Evolutionary conservation across 2,797 vertebrate genomes (phyloP).

Genomic region (Gymnothorax reevesii): DNA sequence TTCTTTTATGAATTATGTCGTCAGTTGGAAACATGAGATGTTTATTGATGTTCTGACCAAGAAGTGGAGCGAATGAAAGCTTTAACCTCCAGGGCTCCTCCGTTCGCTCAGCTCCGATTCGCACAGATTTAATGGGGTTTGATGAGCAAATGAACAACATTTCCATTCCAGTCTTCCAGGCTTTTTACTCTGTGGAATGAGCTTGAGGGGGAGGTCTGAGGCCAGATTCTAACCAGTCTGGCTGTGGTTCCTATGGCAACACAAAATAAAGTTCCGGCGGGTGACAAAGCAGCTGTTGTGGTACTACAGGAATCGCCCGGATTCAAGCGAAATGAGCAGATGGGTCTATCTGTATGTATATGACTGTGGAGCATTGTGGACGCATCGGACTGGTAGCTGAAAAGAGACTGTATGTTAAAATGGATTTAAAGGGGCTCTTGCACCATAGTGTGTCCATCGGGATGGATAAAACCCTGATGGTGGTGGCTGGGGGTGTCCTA

Average conservation of each 20-base stretch:
- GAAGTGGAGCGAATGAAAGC: background rate
- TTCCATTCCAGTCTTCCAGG: background rate
- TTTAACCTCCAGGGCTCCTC: background rate
- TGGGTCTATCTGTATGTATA: too few species aligned
- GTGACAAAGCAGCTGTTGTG: background rate
- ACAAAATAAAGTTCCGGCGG: background rate
- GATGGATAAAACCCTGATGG: too few species aligned
- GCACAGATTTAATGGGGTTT: background rate
- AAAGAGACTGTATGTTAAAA: too few species aligned
- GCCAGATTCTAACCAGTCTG: background rate
- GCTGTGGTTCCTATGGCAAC: background rate
- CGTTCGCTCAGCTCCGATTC: background rate
- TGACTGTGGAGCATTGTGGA: too few species aligned
- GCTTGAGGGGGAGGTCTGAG: background rate
- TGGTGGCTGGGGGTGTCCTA: too few species aligned
- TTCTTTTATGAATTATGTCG: background rate
- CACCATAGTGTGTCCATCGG: too few species aligned
- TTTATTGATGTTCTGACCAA: background rate
- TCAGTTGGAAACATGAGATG: background rate
- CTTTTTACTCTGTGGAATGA: background rate
- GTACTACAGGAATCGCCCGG: background rate
- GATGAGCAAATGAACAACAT: background rate
- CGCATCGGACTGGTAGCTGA: too few species aligned
- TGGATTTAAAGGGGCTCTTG: too few species aligned
- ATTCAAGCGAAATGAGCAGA: background rate